Base-by-base conservation (phyloP, 2,113 vertebrate genomes). In the Psilopsiagon aurifrons region DNA sequence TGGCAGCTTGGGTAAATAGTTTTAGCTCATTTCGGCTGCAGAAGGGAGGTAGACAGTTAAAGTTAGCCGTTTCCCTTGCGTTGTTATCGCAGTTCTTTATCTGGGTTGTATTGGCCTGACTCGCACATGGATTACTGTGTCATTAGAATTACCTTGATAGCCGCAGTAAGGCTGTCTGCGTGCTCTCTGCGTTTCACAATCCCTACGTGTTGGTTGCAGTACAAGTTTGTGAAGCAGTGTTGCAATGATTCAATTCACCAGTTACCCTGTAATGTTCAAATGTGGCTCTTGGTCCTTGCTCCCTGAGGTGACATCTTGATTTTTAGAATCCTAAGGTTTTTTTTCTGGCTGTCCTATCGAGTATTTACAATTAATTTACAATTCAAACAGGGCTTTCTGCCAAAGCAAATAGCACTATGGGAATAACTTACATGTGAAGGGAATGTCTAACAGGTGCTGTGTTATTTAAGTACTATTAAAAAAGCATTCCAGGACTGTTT, bases 151-250 rank as follows among this genome's bases (percentile, higher is more conserved):
- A 4, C 2, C 1, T 0, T 15, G 33, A 33, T 19, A 27, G 43
- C 71, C 28, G 1, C 4, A 2, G 17, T 6, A 35, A 20, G 5
- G 9, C 1, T 7, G 23, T 7, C 10, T 10, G 0, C 1, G 16
- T 44, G 13, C 17, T 35, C n/a, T 10, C 12, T 62, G 92, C 20
- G 0, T 92, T 88, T 77, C 84, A 9, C 83, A 86, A 9, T 25
- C 46, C 16, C 10, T 0, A 0, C 0, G 10, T 11, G 59, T 24
- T 55, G 1, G 3, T 77, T 69, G 60, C 81, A 46, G 17, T 8
- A 11, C 41, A 3, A 24, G 80, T 86, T 67, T n/a, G 60, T 69
- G 75, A 41, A 52, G 46, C 2, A 41, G 13, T 69, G 76, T 44
- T 2, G 64, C 55, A 91, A n/a, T 74, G 37, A 4, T 20, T 44